phyloP scores from a whole-genome alignment of 2,113 vertebrate genomes.

The Psilopogon haemacephalus region DNA sequence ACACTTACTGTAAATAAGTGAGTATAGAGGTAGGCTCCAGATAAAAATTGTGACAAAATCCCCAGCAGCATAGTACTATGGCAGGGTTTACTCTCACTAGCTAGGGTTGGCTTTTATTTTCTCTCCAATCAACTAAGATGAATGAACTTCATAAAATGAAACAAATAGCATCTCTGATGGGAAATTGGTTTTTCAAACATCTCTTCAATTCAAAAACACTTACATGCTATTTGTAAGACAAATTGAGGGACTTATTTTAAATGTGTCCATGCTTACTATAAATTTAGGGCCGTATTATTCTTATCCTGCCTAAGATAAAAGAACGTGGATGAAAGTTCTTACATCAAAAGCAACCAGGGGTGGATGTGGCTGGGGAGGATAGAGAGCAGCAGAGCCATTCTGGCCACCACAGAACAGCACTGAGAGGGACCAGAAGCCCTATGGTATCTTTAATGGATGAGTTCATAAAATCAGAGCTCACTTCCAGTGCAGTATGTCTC shows the following conservation, averaged over 20 bases:
- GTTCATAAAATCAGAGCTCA: neutral
- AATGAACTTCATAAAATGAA: slow-evolving; percentile 56
- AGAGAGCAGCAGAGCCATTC: neutral
- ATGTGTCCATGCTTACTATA: slow-evolving; percentile 18
- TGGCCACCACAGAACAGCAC: neutral
- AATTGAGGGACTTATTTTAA: slow-evolving; percentile 46
- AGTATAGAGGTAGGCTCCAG: neutral
- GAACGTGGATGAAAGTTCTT: slow-evolving; percentile 16
- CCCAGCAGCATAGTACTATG: neutral
- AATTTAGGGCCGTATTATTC: slow-evolving; percentile 29
- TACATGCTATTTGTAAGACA: slow-evolving; percentile 40
- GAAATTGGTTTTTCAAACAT: slow-evolving; percentile 41
- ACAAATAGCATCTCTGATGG: slow-evolving; percentile 24
- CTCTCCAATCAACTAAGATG: slow-evolving; percentile 25
- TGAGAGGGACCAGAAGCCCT: neutral
- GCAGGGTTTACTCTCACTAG: neutral
- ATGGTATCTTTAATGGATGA: neutral
- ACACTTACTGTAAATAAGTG: neutral
- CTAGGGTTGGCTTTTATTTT: slow-evolving; percentile 25
- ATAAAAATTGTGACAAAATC: neutral
- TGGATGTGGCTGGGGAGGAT: neutral
- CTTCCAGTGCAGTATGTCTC: neutral
- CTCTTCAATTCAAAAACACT: slow-evolving; percentile 45
- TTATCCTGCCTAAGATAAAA: slow-evolving; percentile 27
- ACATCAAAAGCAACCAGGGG: neutral